phyloP scores from a whole-genome alignment of 2,113 vertebrate species.

The Phyllostomus discolor region DNA sequence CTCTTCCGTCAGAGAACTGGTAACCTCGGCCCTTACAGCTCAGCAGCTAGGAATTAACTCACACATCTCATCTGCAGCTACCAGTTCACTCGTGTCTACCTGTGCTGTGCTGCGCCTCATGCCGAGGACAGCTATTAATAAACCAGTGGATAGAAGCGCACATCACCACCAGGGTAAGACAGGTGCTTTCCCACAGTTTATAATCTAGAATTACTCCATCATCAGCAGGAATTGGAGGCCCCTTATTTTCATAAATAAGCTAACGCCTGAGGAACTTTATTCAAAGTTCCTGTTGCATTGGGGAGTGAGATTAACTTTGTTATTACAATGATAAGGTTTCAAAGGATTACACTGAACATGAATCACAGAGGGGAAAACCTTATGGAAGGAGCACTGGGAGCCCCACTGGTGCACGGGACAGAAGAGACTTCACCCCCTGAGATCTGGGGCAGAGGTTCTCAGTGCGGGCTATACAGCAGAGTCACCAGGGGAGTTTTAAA shows the following conservation, averaged over 20 bases:
- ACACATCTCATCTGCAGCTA: neutral
- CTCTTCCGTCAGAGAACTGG: neutral
- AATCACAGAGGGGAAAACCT: neutral
- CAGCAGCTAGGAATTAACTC: neutral
- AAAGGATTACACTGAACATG: conserved; percentile 41
- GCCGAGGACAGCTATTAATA: neutral
- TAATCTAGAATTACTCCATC: neutral
- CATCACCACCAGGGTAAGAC: neutral
- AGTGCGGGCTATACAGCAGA: neutral
- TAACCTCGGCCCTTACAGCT: neutral
- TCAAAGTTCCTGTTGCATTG: conserved; percentile 16
- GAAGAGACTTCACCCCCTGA: neutral
- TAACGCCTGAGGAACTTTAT: conserved; percentile 5
- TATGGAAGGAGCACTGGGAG: neutral
- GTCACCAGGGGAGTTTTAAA: neutral
- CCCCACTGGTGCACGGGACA: neutral
- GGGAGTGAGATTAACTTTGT: conserved; percentile 12
- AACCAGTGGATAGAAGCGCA: neutral
- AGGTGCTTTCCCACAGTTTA: neutral
- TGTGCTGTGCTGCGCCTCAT: neutral
- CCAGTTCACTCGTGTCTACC: neutral
- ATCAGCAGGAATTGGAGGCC: neutral
- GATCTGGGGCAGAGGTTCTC: neutral
- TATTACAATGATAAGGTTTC: conserved; percentile 48
- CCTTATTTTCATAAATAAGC: conserved; percentile 22